A percentile compares a stretch with the other conserved stretches of the same genome.
phyloP scores from a whole-genome alignment of 2,888 invertebrate species.

The Pandemis heparana region DNA sequence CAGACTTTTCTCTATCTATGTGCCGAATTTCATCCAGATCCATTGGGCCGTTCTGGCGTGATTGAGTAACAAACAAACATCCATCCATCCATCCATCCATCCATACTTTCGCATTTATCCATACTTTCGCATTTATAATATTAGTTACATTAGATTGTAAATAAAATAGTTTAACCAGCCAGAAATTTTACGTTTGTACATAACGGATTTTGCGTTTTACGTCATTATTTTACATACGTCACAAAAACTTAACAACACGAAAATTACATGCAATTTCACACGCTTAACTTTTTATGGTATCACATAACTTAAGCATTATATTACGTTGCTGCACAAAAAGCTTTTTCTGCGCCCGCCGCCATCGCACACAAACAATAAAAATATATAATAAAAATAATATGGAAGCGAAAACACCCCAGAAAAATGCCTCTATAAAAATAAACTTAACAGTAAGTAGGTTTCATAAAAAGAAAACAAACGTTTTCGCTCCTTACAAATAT shows the following conservation, averaged over 20 bases:
- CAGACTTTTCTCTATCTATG: too few species aligned
- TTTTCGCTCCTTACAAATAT: slow-evolving; percentile 61
- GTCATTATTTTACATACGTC: too few species aligned
- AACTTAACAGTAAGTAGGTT: slow-evolving; percentile 58
- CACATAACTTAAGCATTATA: slow-evolving; percentile 10
- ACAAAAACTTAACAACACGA: not conserved
- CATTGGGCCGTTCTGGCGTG: too few species aligned
- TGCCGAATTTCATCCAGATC: too few species aligned
- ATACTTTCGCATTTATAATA: too few species aligned
- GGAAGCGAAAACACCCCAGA: slow-evolving; percentile 50
- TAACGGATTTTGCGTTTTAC: too few species aligned
- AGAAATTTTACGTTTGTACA: too few species aligned
- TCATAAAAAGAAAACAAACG: slow-evolving; percentile 62
- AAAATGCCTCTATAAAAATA: slow-evolving; percentile 59
- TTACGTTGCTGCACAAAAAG: slow-evolving; percentile 3
- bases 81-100: too few species aligned
- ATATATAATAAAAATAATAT: slow-evolving; percentile 45
- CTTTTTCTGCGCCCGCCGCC: not conserved
- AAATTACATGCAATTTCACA: not conserved
- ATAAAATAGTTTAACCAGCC: too few species aligned
- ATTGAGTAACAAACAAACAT: too few species aligned
- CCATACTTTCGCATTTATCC: too few species aligned
- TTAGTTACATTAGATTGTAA: too few species aligned
- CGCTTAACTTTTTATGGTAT: not conserved
- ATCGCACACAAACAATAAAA: slow-evolving; percentile 28